Conservation (phyloP, 2,113 vertebrate species). For the Epinephelus lanceolatus region DNA sequence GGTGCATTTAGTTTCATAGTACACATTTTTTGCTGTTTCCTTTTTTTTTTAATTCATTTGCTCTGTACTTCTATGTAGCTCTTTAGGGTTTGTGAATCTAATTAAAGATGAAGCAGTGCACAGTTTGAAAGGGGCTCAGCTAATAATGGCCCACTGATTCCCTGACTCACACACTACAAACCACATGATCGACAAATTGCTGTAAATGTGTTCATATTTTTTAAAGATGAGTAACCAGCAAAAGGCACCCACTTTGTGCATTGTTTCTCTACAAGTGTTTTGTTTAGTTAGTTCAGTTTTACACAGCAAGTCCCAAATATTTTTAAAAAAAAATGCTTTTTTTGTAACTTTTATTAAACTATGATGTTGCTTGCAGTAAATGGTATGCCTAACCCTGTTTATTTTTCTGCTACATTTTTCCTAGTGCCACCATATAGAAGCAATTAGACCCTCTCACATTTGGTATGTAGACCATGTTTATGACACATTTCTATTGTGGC, state of each 20-base stretch:
- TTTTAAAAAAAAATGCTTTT: neutral
- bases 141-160: slow-evolving; percentile 29
- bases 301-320: neutral
- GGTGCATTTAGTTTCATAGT: slow-evolving; percentile 36
- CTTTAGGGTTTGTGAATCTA: slow-evolving; percentile 39
- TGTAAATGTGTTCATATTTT: slow-evolving; percentile 14
- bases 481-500: neutral
- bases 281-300: neutral
- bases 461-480: neutral
- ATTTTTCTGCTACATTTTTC: neutral
- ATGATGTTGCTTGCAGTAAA: neutral
- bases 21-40: slow-evolving; percentile 9
- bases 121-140: slow-evolving; percentile 13
- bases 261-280: neutral
- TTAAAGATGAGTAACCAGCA: slow-evolving; percentile 6
- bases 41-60: slow-evolving; percentile 7
- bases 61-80: slow-evolving; percentile 3
- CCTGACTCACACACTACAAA: neutral
- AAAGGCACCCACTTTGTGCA: neutral
- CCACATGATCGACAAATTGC: neutral
- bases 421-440: neutral
- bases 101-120: slow-evolving; percentile 30
- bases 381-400: neutral
- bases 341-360: neutral
- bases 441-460: too few relatives aligned